Evolutionary conservation across 2,888 invertebrate species (phyloP).

Genomic region (Tetrapedia diversipes): DNA sequence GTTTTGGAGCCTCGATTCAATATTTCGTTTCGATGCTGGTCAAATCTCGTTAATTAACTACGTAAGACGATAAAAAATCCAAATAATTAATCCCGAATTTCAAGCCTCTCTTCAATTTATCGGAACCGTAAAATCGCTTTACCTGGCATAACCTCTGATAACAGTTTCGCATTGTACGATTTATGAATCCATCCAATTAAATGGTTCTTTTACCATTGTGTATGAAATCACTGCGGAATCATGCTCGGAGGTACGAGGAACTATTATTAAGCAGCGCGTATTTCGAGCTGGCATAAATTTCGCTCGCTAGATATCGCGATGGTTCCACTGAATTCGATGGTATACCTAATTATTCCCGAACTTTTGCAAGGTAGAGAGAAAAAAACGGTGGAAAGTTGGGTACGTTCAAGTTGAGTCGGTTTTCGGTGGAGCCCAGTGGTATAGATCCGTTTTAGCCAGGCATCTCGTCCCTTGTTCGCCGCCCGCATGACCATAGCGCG

Average conservation of each 20-base stretch:
- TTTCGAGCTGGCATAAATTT: conserved; percentile 26
- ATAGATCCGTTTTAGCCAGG: not conserved
- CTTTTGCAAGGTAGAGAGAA: not conserved
- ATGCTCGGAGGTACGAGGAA: conserved; percentile 4
- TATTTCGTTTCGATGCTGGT: not conserved
- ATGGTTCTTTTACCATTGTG: not conserved
- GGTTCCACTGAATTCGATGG: conserved; percentile 6
- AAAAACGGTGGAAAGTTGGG: too few relatives aligned
- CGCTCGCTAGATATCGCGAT: conserved; percentile 8
- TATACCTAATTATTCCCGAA: not conserved
- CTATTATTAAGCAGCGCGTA: conserved; percentile 38
- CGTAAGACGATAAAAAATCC: not conserved
- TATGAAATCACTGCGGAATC: too few relatives aligned
- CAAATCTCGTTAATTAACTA: not conserved
- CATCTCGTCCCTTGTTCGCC: not conserved
- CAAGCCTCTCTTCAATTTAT: not conserved
- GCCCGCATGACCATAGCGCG: not conserved
- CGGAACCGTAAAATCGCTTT: conserved; percentile 8
- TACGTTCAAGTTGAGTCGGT: not conserved
- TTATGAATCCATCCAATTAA: not conserved
- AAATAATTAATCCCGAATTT: conserved; percentile 5
- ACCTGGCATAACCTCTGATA: not conserved
- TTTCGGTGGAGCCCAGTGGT: not conserved
- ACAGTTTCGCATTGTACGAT: not conserved
- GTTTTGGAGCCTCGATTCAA: not conserved